Evolutionary conservation across 2,113 vertebrate genomes (phyloP), one percentile per base, ranked within the genome.

Genomic region (Manacus vitellinus): DNA sequence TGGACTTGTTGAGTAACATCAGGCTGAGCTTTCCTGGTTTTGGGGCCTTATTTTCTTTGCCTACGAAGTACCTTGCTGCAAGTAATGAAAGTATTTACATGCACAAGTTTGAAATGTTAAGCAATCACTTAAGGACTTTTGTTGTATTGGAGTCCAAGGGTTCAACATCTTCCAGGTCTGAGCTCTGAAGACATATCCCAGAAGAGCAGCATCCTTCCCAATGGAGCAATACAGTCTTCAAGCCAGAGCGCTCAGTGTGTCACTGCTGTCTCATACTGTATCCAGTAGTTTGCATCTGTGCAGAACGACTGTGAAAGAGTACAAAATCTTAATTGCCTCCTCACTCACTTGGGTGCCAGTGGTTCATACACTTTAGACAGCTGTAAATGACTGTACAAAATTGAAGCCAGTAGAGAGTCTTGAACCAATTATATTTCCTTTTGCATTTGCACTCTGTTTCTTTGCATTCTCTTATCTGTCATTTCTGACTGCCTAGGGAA

Each of bases 351-450:
- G 95, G 92, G 88, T 96, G 72, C 90, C 90, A 72, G 85, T 92
- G 85, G 90, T 94, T 78, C 83, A 65, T 80, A 93, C 19, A 3
- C 79, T 96, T 86, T 5, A 92, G 90, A 81, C 95, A 93, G 85
- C 75, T 95, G 88, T 86, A 93, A 96, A 94, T 88, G 94, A 90
- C 89, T 95, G 41, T 77, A 86, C 63, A 58, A 63, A 96, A 94
- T 65, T 94, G 77, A 96, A 95, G 82, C 85, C 90, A 86, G 92
- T 37, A 25, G 90, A 95, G 41, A 71, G 61, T 74, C 92, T 95
- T 95, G 94, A 96, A 94, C 79, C 94, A 97, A 96, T 96, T 95
- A 92, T 24, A 71, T 47, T 89, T 86, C 68, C 56, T 80, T 88
- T 90, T 80, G 11, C 27, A 47, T 88, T 95, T 46, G 67, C 72